A percentile compares a stretch with the other conserved stretches of the same genome.
phyloP scores from a whole-genome alignment of 53 echinoderm and acorn worm species.

The Echinarachnius parma region DNA sequence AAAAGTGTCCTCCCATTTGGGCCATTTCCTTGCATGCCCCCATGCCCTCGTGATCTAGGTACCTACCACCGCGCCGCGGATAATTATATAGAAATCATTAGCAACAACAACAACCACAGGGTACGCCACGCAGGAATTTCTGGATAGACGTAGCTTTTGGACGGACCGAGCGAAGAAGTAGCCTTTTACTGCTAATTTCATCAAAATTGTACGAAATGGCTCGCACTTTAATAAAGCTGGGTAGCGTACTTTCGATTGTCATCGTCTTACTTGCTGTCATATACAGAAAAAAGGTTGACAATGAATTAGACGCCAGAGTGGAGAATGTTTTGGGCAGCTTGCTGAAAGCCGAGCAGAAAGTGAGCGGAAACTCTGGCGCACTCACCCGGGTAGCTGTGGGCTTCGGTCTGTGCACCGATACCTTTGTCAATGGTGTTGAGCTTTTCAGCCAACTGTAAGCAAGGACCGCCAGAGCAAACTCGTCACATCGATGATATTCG shows the following conservation, averaged over 20 bases:
- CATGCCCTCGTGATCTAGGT: no score
- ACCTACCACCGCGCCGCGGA: no score
- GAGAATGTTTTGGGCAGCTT: conserved; percentile 58
- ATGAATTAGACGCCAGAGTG: conserved; percentile 59
- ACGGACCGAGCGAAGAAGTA: no score
- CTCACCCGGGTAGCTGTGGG: conserved; percentile 72
- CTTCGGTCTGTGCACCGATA: conserved; percentile 72
- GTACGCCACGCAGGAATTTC: no score
- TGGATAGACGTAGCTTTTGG: no score
- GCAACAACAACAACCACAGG: no score
- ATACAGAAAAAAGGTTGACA: conserved; percentile 53
- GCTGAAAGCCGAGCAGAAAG: conserved; percentile 69
- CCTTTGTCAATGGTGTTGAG: conserved; percentile 44
- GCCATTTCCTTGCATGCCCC: no score
- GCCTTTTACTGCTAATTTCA: no score
- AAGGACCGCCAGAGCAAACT: conserved; percentile 52
- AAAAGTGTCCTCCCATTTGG: no score
- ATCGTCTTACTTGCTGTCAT: conserved; percentile 59
- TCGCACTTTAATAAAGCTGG: conserved; percentile 35
- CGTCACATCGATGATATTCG: conserved; percentile 64
- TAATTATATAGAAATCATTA: no score
- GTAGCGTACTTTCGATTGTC: conserved; percentile 52
- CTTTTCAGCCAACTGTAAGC: conserved; percentile 55
- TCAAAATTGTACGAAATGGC: conserved; percentile 13
- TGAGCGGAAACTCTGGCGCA: conserved; percentile 22